Conservation (phyloP, 1,140 invertebrate species). For the Megalonaias nervosa region DNA sequence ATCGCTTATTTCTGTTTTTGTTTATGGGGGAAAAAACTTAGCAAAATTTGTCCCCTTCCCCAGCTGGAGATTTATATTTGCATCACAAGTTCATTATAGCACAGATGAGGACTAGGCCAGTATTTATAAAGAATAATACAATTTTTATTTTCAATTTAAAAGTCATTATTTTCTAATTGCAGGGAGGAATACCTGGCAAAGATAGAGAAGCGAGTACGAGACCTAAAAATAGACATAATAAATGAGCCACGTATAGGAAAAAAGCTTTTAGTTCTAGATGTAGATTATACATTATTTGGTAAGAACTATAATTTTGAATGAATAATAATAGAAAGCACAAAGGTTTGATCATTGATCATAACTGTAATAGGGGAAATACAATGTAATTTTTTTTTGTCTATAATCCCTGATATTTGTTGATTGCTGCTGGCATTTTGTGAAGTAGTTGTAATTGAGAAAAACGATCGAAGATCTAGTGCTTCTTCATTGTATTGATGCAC, state of each 20-base stretch:
- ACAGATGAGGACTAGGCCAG: background rate
- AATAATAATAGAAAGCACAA: no score
- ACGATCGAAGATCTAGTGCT: no score
- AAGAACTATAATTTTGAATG: constrained; percentile 23
- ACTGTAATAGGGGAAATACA: no score
- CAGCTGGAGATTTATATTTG: no score
- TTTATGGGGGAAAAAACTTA: background rate
- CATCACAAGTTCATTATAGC: no score
- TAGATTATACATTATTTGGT: constrained; percentile 95
- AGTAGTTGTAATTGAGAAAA: no score
- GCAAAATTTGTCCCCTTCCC: background rate
- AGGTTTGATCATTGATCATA: no score
- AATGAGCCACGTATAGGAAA: constrained; percentile 87
- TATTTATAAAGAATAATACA: background rate
- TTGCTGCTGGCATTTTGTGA: no score
- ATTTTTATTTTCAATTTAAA: constrained; percentile 2
- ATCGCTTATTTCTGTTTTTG: background rate
- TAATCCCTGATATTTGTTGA: no score
- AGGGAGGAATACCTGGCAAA: constrained; percentile 76
- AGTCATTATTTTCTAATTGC: constrained; percentile 31
- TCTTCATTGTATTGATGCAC: no score
- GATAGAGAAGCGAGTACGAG: constrained; percentile 86
- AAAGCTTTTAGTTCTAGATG: constrained; percentile 94
- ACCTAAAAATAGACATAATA: constrained; percentile 88
- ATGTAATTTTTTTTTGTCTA: no score